A percentile compares a stretch with the other conserved stretches of the same genome.
Evolutionary conservation across 2,797 vertebrate genomes (phyloP).

Genomic region (Adrianichthys oophorus): DNA sequence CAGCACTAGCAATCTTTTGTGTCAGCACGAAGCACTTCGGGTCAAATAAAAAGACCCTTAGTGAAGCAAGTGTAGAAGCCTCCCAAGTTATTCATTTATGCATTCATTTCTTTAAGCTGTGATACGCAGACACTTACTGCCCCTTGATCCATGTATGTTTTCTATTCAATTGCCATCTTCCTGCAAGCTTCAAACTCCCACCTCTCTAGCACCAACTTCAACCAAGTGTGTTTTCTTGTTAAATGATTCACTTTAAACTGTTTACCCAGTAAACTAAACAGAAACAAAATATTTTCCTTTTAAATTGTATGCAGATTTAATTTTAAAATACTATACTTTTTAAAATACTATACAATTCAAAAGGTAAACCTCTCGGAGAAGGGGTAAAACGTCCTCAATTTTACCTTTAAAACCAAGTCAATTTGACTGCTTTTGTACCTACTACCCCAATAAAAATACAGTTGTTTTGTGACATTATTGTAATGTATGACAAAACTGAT

Average conservation of each 20-base stretch:
- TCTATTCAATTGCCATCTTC: slow-evolving; percentile 40
- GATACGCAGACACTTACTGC: slow-evolving; percentile 34
- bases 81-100: slow-evolving; percentile 33
- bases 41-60: slow-evolving; percentile 52
- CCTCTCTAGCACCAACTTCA: neutral
- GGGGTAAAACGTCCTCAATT: no score
- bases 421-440: no score
- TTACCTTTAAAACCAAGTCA: no score
- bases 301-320: slow-evolving; percentile 34
- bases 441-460: no score
- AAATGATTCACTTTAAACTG: slow-evolving; percentile 71
- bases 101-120: slow-evolving; percentile 16
- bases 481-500: no score
- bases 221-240: slow-evolving; percentile 41
- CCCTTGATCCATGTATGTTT: slow-evolving; percentile 6
- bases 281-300: slow-evolving; percentile 58
- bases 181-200: neutral
- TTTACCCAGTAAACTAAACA: slow-evolving; percentile 70
- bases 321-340: neutral
- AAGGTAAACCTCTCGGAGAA: neutral
- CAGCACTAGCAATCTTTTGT: slow-evolving; percentile 30
- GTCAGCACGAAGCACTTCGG: slow-evolving; percentile 40
- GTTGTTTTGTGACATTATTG: no score
- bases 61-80: slow-evolving; percentile 26
- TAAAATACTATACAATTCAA: no score